phyloP scores from a whole-genome alignment of 37 sponge, comb jelly and placozoan genomes.

The Halisarca cf. caerulea region DNA sequence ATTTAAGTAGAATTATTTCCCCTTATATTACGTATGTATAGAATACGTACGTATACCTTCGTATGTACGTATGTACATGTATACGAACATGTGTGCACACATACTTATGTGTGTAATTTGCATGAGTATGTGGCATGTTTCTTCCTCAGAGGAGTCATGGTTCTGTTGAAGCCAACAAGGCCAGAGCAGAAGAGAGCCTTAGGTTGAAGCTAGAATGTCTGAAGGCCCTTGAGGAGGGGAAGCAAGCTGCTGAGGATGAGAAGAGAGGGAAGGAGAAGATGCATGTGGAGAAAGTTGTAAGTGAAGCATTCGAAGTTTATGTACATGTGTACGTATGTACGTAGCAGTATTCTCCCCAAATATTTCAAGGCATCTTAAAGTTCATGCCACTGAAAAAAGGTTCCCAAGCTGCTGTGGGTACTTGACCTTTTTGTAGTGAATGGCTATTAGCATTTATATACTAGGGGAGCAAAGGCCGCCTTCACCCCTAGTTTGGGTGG shows the following conservation, averaged over 20 bases:
- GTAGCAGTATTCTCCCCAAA: too few species aligned
- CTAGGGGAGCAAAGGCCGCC: too few species aligned
- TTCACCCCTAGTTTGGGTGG: too few species aligned
- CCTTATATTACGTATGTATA: neutral
- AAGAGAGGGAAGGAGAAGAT: slow-evolving; percentile 43
- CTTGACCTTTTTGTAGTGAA: too few species aligned
- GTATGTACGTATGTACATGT: neutral
- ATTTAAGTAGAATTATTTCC: too few species aligned
- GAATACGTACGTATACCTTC: neutral
- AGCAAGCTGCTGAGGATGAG: slow-evolving; percentile 18
- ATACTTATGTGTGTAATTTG: neutral
- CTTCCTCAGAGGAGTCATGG: neutral
- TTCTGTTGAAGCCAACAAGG: neutral
- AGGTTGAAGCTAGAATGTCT: slow-evolving; percentile 12
- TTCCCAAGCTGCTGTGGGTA: too few species aligned
- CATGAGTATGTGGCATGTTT: neutral
- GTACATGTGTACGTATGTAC: too few species aligned
- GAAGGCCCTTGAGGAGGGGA: slow-evolving; percentile 29
- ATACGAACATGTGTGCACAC: too few species aligned
- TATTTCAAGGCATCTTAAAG: too few species aligned
- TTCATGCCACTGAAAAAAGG: too few species aligned
- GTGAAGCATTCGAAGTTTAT: too few species aligned
- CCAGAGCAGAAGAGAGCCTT: neutral
- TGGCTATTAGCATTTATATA: too few species aligned
- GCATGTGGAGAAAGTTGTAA: neutral